Conservation (phyloP, 92 coral and sea anemone species). For the Meandrina meandrites region DNA sequence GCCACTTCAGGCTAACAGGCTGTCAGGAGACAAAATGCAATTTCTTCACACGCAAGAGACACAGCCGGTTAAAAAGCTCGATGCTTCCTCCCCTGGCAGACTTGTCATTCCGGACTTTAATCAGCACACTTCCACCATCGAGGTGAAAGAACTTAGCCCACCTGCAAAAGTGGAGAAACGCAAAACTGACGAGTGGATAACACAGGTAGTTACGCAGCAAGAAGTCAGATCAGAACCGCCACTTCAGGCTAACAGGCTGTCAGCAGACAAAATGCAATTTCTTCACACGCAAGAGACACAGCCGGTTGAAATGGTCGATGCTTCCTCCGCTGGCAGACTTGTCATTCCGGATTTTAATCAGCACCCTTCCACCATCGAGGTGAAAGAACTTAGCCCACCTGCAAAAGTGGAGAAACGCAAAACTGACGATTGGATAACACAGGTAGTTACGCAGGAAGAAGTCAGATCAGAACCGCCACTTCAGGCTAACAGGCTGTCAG, state of each 20-base stretch:
- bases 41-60: constrained; percentile 5
- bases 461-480: neutral
- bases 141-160: neutral
- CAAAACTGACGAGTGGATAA: constrained; percentile 9
- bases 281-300: neutral
- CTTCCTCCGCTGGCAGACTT: neutral
- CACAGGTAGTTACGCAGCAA: neutral
- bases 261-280: neutral
- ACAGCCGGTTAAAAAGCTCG: neutral
- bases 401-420: neutral
- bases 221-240: neutral
- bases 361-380: neutral
- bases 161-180: constrained; percentile 2
- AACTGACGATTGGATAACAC: constrained; percentile 14
- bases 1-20: neutral
- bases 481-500: neutral
- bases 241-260: neutral
- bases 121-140: neutral
- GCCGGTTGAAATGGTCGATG: neutral
- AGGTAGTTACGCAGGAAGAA: neutral
- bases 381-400: neutral
- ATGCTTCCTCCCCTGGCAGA: neutral
- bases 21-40: neutral
- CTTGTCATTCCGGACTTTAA: constrained; percentile 15
- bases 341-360: constrained; percentile 4